Conservation (phyloP, 2,888 invertebrate genomes). For the Apamea crenata region DNA sequence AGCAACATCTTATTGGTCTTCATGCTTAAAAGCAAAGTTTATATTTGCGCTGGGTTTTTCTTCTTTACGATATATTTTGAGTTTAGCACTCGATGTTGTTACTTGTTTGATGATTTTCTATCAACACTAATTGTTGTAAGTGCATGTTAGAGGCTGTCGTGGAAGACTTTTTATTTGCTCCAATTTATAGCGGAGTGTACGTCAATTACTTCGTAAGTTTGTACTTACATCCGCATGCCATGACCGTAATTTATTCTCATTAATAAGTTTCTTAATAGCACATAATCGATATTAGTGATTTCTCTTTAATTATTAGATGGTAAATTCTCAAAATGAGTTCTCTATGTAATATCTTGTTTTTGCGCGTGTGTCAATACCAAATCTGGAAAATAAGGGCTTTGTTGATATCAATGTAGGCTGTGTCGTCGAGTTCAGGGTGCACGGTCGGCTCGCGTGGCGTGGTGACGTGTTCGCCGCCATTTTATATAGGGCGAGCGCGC, state of each 20-base stretch:
- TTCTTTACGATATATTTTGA: conserved; percentile 22
- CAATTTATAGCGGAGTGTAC: conserved; percentile 64
- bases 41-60: conserved; percentile 22
- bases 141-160: conserved; percentile 55
- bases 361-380: conserved; percentile 25
- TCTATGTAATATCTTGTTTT: conserved; percentile 3
- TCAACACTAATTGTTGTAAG: conserved; percentile 66
- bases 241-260: conserved; percentile 57
- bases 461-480: conserved; percentile 87
- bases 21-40: conserved; percentile 22
- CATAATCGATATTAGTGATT: conserved; percentile 49
- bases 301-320: conserved; percentile 36
- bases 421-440: conserved; percentile 84
- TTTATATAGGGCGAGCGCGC: conserved; percentile 88
- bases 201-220: conserved; percentile 60
- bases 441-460: conserved; percentile 86
- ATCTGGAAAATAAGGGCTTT: conserved; percentile 78
- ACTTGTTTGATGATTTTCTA: conserved; percentile 59
- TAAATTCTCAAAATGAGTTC: neutral
- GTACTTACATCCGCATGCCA: conserved; percentile 68
- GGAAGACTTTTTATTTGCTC: conserved; percentile 71
- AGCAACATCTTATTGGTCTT: conserved; percentile 28
- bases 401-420: conserved; percentile 80
- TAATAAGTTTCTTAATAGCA: conserved; percentile 56
- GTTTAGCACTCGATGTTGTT: conserved; percentile 43